Evolutionary conservation across 1,140 invertebrate species (phyloP), one percentile per base, ranked within the genome.

Genomic region (Chrysoperla carnea): DNA sequence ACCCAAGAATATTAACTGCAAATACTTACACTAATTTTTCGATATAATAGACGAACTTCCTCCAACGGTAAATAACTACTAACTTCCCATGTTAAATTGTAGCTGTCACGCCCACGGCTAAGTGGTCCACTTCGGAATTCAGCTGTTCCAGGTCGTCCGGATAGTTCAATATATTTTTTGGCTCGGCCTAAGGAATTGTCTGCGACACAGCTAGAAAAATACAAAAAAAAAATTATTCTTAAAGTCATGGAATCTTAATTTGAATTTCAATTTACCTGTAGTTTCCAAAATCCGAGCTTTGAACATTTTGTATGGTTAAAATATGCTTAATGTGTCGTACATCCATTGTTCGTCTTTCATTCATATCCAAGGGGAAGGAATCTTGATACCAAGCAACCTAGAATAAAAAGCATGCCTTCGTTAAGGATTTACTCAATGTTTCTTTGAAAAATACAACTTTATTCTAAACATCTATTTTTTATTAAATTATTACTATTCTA

Each of bases 371-470:
- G 27, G 69, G 48, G 48, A 72, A 68, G 5, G 66, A 70, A 45
- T 73, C 69, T 46, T 69, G 64, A 48, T 72, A 72, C 70, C 70
- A 73, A 28, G 68, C 50, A 49, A 70, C 66, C 67, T 73, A 44
- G 8, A 53, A 55, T 41, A 15, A 49, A 45, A 15, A 14, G n/a
- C n/a, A n/a, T n/a, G n/a, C n/a, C n/a, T n/a, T n/a, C n/a, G n/a
- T n/a, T n/a, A n/a, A n/a, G n/a, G n/a, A n/a, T n/a, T n/a, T n/a
- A n/a, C n/a, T n/a, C n/a, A n/a, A n/a, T n/a, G n/a, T n/a, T n/a
- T n/a, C n/a, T n/a, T n/a, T n/a, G n/a, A n/a, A n/a, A n/a, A n/a
- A n/a, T n/a, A n/a, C n/a, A n/a, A n/a, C n/a, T n/a, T n/a, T n/a
- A n/a, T n/a, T n/a, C n/a, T n/a, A n/a, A n/a, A n/a, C n/a, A n/a